These are phyloP conservation scores for Holothuria leucospilota DNA, from an alignment of 53 echinoderm and acorn worm genomes.

Conservation along the genomic window DNA sequence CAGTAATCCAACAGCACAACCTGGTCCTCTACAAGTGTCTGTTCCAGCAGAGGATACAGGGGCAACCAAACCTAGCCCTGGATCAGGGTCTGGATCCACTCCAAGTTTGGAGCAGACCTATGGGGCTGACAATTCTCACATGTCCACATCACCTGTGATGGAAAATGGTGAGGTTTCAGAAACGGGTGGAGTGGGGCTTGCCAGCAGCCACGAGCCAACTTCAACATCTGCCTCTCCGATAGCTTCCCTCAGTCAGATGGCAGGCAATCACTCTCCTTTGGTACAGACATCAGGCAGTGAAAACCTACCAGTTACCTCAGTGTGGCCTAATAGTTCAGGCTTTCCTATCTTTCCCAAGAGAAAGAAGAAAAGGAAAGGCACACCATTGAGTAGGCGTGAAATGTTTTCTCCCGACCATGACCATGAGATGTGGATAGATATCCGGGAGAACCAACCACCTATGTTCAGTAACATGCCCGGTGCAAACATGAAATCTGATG, in stretches of 20 bases:
- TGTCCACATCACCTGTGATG: slow-evolving; percentile 17
- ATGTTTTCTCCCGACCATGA: slow-evolving; percentile 74
- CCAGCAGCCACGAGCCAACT: slow-evolving; percentile 13
- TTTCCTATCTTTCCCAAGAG: slow-evolving; percentile 72
- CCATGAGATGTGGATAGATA: slow-evolving; percentile 77
- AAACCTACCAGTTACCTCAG: slow-evolving; percentile 77
- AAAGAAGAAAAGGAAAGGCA: slow-evolving; percentile 83
- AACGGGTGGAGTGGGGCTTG: background rate
- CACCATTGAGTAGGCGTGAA: slow-evolving; percentile 78
- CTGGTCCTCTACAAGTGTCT: slow-evolving; percentile 31
- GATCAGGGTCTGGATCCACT: slow-evolving; percentile 18
- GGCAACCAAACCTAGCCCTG: slow-evolving; percentile 23
- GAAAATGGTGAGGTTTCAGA: slow-evolving; percentile 35
- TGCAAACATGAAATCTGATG: slow-evolving; percentile 16
- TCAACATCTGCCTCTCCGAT: slow-evolving; percentile 57
- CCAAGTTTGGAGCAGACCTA: slow-evolving; percentile 33
- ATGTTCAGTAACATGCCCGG: slow-evolving; percentile 26
- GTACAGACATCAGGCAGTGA: slow-evolving; percentile 62
- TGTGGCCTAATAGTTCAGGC: slow-evolving; percentile 45
- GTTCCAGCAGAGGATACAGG: background rate
- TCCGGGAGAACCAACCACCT: slow-evolving; percentile 36
- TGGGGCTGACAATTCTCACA: background rate
- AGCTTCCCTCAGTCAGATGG: slow-evolving; percentile 69
- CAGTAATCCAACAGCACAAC: slow-evolving; percentile 3
- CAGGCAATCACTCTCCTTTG: slow-evolving; percentile 38